Base-by-base conservation (phyloP, 2,797 vertebrate genomes). In the Glyptemys insculpta region DNA sequence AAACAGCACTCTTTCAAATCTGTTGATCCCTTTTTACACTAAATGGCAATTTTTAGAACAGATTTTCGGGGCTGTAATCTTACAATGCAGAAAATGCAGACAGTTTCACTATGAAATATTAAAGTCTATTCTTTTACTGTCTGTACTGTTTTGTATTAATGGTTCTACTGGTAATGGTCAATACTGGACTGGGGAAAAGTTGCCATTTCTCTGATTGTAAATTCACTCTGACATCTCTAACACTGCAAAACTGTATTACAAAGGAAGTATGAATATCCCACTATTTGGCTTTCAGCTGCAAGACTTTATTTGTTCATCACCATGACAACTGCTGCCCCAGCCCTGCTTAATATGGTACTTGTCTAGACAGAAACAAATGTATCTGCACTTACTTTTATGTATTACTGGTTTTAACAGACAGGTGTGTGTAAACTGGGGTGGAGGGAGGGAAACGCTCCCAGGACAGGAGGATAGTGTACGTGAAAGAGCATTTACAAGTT, bases 351-450 rank as follows among this genome's bases (percentile, higher is more conserved):
- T 84, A 95, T 37, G 74, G 59, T 91, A 54, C 84, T 95, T 96
- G 96, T 97, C 97, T 97, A 97, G 97, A 96, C 97, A 97, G 87
- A 37, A 82, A 94, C 88, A 97, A 96, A 89, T 81, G 44, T 82
- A 90, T 89, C 93, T 95, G 81, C 81, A 56, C 87, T 59, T 81
- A 79, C 44, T 90, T 49, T 87, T 95, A 65, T 2, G 8, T 53
- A 50, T 87, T 89, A 93, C 87, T 96, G 88, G 29, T 85, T 94
- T 94, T 81, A 94, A 83, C 79, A 89, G 49, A 54, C 94, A 95
- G 86, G 72, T 96, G 81, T 94, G 91, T 56, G 81, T 59, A 85
- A 95, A 57, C 57, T 47, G 12, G 0, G 0, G 44, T 81, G 47
- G 50, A 86, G 50, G 31, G 14, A 86, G 27, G 12, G 23, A 21